Percentiles rank a stretch among this genome's conserved stretches.
phyloP scores from a whole-genome alignment of 2,113 vertebrate genomes.

The Toxostoma redivivum region DNA sequence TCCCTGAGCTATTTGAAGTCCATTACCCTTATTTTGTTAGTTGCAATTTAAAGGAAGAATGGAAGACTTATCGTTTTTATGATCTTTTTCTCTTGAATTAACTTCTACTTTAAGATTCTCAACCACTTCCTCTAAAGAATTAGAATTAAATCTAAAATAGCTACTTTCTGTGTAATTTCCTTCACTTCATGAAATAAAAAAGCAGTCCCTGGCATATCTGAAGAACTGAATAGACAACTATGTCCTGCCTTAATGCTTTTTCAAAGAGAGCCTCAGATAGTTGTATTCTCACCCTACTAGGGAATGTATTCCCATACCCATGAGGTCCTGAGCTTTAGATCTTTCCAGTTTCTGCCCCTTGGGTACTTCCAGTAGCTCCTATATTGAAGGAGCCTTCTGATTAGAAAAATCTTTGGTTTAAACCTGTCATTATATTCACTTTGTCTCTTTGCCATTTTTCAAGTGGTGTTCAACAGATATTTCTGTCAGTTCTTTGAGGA shows the following conservation, averaged over 20 bases:
- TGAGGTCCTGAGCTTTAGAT: background rate
- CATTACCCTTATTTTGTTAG: slow-evolving; percentile 59
- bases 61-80: slow-evolving; percentile 36
- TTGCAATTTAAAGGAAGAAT: slow-evolving; percentile 21
- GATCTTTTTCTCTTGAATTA: slow-evolving; percentile 54
- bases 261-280: background rate
- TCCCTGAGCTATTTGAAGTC: slow-evolving; percentile 38
- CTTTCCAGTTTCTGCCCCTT: background rate
- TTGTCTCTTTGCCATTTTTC: background rate
- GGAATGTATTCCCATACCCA: background rate
- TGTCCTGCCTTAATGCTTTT: background rate
- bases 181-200: background rate
- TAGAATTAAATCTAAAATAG: slow-evolving; percentile 17
- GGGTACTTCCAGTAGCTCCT: background rate
- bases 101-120: slow-evolving; percentile 39
- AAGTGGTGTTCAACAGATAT: background rate
- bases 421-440: background rate
- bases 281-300: background rate
- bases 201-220: background rate
- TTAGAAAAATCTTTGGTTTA: background rate
- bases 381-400: background rate
- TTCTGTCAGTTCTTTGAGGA: background rate
- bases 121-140: slow-evolving; percentile 12
- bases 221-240: background rate
- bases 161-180: slow-evolving; percentile 23